A percentile compares a stretch with the other conserved stretches of the same genome.
Conservation (phyloP, 2,797 vertebrate genomes). For the Sebastes itinus region DNA sequence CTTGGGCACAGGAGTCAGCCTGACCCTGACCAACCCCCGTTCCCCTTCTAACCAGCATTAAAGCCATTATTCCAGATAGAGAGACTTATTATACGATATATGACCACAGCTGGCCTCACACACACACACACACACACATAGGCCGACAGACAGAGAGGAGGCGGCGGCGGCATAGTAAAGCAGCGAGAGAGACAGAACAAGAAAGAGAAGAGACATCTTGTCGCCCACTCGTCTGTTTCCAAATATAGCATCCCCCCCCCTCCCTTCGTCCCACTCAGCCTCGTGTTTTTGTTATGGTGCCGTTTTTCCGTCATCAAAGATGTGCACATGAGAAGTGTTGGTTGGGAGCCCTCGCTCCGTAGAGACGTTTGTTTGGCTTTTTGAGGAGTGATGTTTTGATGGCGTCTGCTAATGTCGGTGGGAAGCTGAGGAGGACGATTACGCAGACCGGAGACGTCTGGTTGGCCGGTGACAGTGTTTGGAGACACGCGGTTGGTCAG, state of each 20-base stretch:
- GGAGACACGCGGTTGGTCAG: slow-evolving; percentile 36
- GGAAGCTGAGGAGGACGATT: slow-evolving; percentile 37
- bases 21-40: slow-evolving; percentile 54
- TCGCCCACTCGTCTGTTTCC: slow-evolving; percentile 59
- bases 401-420: slow-evolving; percentile 41
- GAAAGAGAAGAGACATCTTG: slow-evolving; percentile 41
- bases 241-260: slow-evolving; percentile 61
- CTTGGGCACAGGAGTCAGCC: slow-evolving; percentile 48
- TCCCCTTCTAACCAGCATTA: slow-evolving; percentile 65
- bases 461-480: slow-evolving; percentile 33
- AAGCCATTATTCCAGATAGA: slow-evolving; percentile 64
- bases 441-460: slow-evolving; percentile 39
- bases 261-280: slow-evolving; percentile 25
- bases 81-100: slow-evolving; percentile 63
- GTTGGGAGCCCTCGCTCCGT: slow-evolving; percentile 1
- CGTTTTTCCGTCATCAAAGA: slow-evolving; percentile 45
- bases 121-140: neutral
- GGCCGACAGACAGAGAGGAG: neutral
- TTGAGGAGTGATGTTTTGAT: slow-evolving; percentile 57
- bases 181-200: slow-evolving; percentile 9
- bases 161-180: neutral
- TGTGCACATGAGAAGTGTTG: slow-evolving; percentile 10
- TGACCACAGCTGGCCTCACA: slow-evolving; percentile 62
- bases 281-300: slow-evolving; percentile 63
- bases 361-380: slow-evolving; percentile 44